These are phyloP conservation scores for Argyra leucocephala DNA, from an alignment of 2,888 invertebrate species.

Conservation along the genomic window DNA sequence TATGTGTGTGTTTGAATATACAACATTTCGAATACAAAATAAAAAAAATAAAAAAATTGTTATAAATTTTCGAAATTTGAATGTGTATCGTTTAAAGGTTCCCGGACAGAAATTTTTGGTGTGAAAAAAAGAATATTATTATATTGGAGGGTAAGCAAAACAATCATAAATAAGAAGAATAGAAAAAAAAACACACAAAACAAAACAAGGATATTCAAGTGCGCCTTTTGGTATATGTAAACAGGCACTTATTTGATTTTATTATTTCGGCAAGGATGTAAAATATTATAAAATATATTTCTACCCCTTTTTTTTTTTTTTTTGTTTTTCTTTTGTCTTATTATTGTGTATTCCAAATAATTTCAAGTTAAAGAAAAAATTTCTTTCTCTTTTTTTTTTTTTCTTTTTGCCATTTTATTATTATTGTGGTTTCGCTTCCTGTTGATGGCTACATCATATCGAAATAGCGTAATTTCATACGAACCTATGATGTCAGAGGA, in stretches of 20 bases:
- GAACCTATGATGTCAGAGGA: neutral
- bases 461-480: neutral
- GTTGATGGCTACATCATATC: neutral
- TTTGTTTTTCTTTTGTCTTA: too few species aligned
- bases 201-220: neutral
- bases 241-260: slow-evolving; percentile 1
- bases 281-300: neutral
- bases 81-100: neutral
- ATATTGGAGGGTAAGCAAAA: too few species aligned
- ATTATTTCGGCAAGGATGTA: neutral
- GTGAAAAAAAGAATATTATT: too few species aligned
- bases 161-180: too few species aligned
- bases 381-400: too few species aligned
- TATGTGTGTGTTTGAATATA: neutral
- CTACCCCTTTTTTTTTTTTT: neutral
- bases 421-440: neutral
- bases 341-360: neutral
- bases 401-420: too few species aligned
- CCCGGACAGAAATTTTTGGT: neutral
- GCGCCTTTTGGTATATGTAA: neutral
- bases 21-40: too few species aligned
- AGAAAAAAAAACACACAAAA: too few species aligned
- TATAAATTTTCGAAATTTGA: neutral
- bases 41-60: too few species aligned
- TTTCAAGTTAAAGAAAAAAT: neutral